These are phyloP conservation scores for Schizaphis graminum DNA, from an alignment of 2,888 invertebrate species.

Conservation along the genomic window DNA sequence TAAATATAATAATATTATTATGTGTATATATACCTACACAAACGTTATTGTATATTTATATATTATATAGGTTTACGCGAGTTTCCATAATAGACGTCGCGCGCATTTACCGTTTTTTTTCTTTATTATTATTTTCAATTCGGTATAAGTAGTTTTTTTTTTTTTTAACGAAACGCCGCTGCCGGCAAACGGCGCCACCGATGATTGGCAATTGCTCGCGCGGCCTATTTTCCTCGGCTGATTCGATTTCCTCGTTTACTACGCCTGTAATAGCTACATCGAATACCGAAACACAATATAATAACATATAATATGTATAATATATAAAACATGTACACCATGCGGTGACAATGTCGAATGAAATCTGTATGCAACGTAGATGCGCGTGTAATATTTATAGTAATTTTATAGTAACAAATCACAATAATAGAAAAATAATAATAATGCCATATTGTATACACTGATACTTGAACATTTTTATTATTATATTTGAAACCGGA, in stretches of 20 bases:
- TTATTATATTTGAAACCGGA: constrained; percentile 23
- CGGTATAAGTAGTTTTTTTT: not conserved
- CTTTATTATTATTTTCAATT: constrained; percentile 1
- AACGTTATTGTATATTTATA: not conserved
- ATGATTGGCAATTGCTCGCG: constrained; percentile 55
- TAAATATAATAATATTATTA: not conserved
- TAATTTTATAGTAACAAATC: not conserved
- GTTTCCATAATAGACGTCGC: not conserved
- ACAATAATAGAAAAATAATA: not conserved
- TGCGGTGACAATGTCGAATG: not conserved
- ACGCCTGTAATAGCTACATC: not conserved
- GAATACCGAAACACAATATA: not conserved
- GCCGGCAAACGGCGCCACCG: constrained; percentile 31
- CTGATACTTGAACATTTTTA: not conserved
- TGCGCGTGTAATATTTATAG: not conserved
- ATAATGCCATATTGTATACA: not conserved
- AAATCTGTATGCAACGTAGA: not conserved
- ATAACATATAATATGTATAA: not conserved
- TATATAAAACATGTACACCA: not conserved
- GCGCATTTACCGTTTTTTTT: constrained; percentile 21
- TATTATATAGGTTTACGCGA: not conserved
- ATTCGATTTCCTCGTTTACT: constrained; percentile 48
- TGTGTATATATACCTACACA: not conserved
- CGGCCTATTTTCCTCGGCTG: constrained; percentile 56
- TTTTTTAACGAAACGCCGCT: not conserved